Evolutionary conservation across 2,888 invertebrate genomes (phyloP).

Genomic region (Heliconius ismenius): DNA sequence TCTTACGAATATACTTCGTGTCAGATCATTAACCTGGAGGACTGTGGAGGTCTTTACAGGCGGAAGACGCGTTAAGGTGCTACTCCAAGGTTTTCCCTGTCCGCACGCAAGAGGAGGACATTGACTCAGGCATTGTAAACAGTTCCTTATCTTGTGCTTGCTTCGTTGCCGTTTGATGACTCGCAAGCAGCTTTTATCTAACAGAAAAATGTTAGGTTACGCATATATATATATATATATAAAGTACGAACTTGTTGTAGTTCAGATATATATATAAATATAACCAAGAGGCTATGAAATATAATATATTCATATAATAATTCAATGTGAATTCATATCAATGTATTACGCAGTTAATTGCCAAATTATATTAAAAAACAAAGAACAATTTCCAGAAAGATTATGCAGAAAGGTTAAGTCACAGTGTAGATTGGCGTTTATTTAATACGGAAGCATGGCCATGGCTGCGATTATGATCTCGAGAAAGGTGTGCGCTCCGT

Average conservation of each 20-base stretch:
- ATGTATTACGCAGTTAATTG: conserved; percentile 10
- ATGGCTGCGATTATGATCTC: conserved; percentile 67
- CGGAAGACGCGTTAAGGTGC: conserved; percentile 63
- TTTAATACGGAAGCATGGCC: conserved; percentile 66
- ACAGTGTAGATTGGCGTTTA: conserved; percentile 52
- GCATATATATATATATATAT: conserved; percentile 16
- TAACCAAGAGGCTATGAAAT: background rate
- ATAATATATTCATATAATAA: background rate
- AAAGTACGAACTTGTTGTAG: conserved; percentile 23
- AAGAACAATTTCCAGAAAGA: conserved; percentile 29
- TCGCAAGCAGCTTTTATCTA: conserved; percentile 77
- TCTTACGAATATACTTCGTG: conserved; percentile 44
- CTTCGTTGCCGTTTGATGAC: conserved; percentile 51
- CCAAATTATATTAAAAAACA: conserved; percentile 20
- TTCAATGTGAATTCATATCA: conserved; percentile 4
- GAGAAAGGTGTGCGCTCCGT: conserved; percentile 59
- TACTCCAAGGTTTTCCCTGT: conserved; percentile 79
- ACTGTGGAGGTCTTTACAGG: conserved; percentile 54
- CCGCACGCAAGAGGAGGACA: conserved; percentile 74
- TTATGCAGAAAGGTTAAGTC: conserved; percentile 39
- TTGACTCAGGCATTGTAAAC: conserved; percentile 82
- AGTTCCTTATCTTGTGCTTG: conserved; percentile 79
- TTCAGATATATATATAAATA: background rate
- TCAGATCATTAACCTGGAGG: conserved; percentile 68
- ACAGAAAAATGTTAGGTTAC: conserved; percentile 59